phyloP scores from a whole-genome alignment of 2,113 vertebrate genomes.

The Marcusenius ussheri region DNA sequence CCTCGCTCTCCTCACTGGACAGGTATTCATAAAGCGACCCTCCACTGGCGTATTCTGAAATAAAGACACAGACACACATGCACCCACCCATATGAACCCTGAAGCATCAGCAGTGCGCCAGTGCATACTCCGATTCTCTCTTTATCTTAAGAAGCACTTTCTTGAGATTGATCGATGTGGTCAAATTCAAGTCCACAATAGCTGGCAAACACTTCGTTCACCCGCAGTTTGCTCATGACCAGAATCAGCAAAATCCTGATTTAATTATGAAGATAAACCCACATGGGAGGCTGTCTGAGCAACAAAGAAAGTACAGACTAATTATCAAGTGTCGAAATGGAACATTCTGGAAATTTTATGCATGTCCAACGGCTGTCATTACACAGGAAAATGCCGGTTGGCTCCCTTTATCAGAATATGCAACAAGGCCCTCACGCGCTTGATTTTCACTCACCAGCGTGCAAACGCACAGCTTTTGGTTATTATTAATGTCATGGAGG shows the following conservation, averaged over 20 bases:
- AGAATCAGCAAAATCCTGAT: background rate
- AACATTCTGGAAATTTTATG: background rate
- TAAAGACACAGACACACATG: background rate
- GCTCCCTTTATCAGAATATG: background rate
- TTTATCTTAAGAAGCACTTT: background rate
- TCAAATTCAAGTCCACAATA: background rate
- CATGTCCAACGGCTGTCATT: background rate
- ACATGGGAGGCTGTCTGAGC: background rate
- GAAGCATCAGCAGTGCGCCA: background rate
- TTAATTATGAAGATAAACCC: background rate
- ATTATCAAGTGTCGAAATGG: background rate
- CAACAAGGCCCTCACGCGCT: background rate
- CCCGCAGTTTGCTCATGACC: background rate
- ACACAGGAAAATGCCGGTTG: background rate
- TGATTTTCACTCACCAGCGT: background rate
- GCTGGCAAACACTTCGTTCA: background rate
- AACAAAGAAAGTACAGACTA: background rate
- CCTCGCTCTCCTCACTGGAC: slow-evolving; percentile 86
- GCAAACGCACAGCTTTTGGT: background rate
- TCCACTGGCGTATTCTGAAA: slow-evolving; percentile 82
- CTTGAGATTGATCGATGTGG: background rate
- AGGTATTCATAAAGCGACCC: slow-evolving; percentile 94
- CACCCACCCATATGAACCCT: background rate
- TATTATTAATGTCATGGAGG: background rate
- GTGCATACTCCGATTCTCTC: background rate